phyloP scores from a whole-genome alignment of 1,140 invertebrate genomes.

The Panulirus ornatus region DNA sequence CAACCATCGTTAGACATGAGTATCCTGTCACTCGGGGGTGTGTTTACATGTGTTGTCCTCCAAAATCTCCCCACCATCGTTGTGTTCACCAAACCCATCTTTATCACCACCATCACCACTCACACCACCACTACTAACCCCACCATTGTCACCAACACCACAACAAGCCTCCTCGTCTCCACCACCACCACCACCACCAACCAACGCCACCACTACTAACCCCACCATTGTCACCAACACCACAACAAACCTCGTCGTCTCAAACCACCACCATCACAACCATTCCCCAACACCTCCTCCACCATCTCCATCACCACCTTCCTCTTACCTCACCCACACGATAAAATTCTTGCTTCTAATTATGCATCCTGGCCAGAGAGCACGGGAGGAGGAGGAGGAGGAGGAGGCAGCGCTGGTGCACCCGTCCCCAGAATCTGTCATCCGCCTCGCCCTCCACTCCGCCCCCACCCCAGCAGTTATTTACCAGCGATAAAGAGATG shows the following conservation, averaged over 20 bases:
- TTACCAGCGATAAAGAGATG: slow-evolving; percentile 67
- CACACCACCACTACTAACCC: neutral
- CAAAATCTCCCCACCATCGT: too few relatives aligned
- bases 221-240: neutral
- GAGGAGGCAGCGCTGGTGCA: neutral
- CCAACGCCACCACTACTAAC: neutral
- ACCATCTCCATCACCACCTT: neutral
- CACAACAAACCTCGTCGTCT: too few relatives aligned
- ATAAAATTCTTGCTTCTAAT: slow-evolving; percentile 45
- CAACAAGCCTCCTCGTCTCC: too few relatives aligned
- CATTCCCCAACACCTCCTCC: neutral
- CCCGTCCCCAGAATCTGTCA: slow-evolving; percentile 54
- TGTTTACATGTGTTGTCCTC: too few relatives aligned
- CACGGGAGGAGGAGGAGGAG: neutral
- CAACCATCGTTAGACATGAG: too few relatives aligned
- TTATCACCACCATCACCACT: neutral
- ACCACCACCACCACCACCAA: neutral
- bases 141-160: neutral
- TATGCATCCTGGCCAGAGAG: slow-evolving; percentile 8
- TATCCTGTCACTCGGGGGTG: too few relatives aligned
- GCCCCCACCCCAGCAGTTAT: slow-evolving; percentile 40
- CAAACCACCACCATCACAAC: too few relatives aligned
- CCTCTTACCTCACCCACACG: neutral
- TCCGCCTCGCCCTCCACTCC: neutral
- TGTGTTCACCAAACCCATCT: neutral